phyloP scores from a whole-genome alignment of 2,888 invertebrate species.

The Diaphora mendica region DNA sequence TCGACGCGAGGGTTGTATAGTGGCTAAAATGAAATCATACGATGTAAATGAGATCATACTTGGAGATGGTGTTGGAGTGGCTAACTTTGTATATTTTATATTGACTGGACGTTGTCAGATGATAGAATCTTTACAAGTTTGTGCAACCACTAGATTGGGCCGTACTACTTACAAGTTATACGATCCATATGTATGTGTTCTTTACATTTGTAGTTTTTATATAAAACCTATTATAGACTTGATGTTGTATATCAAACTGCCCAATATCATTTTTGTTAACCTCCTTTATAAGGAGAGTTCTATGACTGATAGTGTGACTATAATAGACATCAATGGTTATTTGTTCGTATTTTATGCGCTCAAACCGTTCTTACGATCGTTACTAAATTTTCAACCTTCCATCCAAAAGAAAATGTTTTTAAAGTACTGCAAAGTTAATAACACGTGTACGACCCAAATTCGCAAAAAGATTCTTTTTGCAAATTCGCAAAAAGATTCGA shows the following conservation, averaged over 20 bases:
- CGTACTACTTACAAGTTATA: conserved; percentile 78
- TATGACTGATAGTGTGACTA: too few species aligned
- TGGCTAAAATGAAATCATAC: conserved; percentile 87
- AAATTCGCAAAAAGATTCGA: too few species aligned
- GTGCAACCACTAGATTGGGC: conserved; percentile 65
- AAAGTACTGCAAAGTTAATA: too few species aligned
- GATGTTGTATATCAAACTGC: too few species aligned
- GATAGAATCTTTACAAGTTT: conserved; percentile 85
- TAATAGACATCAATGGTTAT: background rate
- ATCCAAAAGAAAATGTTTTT: too few species aligned
- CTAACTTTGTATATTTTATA: conserved; percentile 85
- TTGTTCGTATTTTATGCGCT: background rate
- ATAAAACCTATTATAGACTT: background rate
- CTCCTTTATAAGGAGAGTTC: too few species aligned
- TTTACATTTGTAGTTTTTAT: background rate
- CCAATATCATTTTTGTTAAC: too few species aligned
- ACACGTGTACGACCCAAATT: too few species aligned
- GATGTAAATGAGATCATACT: conserved; percentile 84
- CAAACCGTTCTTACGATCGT: background rate
- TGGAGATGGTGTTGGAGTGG: conserved; percentile 82
- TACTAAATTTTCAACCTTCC: background rate
- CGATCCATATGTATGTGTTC: conserved; percentile 74
- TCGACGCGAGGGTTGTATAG: conserved; percentile 88
- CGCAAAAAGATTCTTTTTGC: too few species aligned
- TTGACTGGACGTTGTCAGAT: conserved; percentile 87